Evolutionary conservation across 2,888 invertebrate genomes (phyloP).

Genomic region (Troilus luridus): DNA sequence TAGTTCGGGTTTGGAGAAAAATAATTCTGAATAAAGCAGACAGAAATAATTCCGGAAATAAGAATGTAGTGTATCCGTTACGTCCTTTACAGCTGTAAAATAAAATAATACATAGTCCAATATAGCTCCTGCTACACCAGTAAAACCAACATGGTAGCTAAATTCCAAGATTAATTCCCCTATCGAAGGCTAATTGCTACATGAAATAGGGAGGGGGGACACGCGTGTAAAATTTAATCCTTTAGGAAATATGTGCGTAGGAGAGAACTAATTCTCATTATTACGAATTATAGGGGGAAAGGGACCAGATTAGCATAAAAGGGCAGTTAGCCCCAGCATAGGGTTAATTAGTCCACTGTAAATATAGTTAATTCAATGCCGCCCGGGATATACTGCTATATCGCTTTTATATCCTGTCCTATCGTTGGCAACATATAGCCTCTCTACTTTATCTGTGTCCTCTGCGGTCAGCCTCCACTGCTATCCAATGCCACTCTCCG

Average conservation of each 20-base stretch:
- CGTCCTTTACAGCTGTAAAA: too few relatives aligned
- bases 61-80: too few relatives aligned
- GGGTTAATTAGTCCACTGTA: slow-evolving; percentile 48
- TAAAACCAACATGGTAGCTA: background rate
- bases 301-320: slow-evolving; percentile 51
- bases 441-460: slow-evolving; percentile 28
- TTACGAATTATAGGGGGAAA: slow-evolving; percentile 52
- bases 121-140: background rate
- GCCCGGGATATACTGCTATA: slow-evolving; percentile 35
- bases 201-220: slow-evolving; percentile 6
- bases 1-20: too few relatives aligned
- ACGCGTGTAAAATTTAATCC: slow-evolving; percentile 54
- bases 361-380: slow-evolving; percentile 56
- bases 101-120: too few relatives aligned
- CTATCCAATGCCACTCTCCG: background rate
- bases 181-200: slow-evolving; percentile 35
- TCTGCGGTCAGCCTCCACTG: background rate
- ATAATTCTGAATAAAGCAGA: too few relatives aligned
- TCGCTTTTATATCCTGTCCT: slow-evolving; percentile 47
- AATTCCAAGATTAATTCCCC: slow-evolving; percentile 46
- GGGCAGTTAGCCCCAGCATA: slow-evolving; percentile 22
- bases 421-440: slow-evolving; percentile 18
- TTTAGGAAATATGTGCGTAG: slow-evolving; percentile 49
- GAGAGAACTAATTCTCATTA: slow-evolving; percentile 52
- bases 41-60: too few relatives aligned